A percentile compares a stretch with the other conserved stretches of the same genome.
phyloP scores from a whole-genome alignment of 2,797 vertebrate genomes.

The Mormyrus hasselquistii region DNA sequence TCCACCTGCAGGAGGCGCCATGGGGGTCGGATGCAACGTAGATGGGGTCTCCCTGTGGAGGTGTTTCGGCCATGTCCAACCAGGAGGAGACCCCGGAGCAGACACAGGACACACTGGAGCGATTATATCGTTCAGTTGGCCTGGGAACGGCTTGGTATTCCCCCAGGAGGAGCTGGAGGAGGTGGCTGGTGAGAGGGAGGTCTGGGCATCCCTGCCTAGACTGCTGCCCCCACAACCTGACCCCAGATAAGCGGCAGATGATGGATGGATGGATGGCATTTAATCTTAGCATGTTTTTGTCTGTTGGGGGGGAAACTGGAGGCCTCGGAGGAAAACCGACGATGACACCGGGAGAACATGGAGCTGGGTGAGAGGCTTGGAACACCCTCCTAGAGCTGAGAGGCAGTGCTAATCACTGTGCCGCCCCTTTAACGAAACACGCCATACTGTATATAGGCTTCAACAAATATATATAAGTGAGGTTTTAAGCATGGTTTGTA shows the following conservation, averaged over 20 bases:
- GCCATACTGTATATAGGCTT: not conserved
- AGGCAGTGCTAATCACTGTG: not conserved
- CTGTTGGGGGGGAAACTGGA: not conserved
- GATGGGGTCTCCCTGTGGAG: not conserved
- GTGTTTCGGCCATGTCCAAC: not conserved
- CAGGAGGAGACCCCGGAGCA: not conserved
- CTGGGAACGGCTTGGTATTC: not conserved
- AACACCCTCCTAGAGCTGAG: not conserved
- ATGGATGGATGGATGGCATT: not conserved
- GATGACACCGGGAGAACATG: not conserved
- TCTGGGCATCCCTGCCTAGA: not conserved
- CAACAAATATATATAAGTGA: not conserved
- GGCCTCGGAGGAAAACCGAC: not conserved
- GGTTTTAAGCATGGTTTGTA: not conserved
- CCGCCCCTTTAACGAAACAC: not conserved
- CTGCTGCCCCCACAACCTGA: not conserved
- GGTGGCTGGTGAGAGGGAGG: not conserved
- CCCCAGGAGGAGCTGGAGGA: not conserved
- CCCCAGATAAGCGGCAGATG: not conserved
- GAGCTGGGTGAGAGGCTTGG: not conserved
- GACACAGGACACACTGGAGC: not conserved
- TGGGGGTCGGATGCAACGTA: not conserved
- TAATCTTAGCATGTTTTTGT: not conserved
- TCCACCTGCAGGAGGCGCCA: not conserved
- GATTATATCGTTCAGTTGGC: not conserved